Conservation (phyloP, 2,888 invertebrate species). For the Crioceris asparagi region DNA sequence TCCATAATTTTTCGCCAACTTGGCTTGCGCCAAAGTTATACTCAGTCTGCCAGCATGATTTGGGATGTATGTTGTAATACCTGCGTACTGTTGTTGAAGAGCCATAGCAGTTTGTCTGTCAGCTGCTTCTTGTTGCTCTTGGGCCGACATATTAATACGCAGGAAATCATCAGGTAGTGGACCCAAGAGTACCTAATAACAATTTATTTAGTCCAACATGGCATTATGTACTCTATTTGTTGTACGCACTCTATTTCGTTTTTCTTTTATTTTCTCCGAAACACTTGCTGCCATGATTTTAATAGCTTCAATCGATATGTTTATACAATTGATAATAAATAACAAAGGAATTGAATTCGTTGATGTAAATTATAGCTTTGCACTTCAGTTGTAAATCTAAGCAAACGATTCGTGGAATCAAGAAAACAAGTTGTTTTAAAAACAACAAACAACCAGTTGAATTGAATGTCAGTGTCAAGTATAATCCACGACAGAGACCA, state of each 20-base stretch:
- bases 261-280: conserved; percentile 35
- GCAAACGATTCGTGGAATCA: no score
- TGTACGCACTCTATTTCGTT: conserved; percentile 29
- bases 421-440: no score
- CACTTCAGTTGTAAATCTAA: no score
- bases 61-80: conserved; percentile 37
- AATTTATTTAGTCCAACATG: neutral
- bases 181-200: conserved; percentile 59
- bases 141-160: conserved; percentile 43
- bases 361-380: no score
- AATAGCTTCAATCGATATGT: no score
- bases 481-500: no score
- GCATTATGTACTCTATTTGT: neutral
- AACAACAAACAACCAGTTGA: no score
- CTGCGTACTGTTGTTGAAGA: conserved; percentile 54
- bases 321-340: no score
- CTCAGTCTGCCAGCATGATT: conserved; percentile 60
- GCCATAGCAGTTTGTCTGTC: conserved; percentile 71
- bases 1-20: conserved; percentile 89
- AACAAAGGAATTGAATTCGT: no score
- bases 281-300: conserved; percentile 34
- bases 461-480: no score
- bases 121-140: conserved; percentile 60
- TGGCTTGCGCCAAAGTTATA: conserved; percentile 83
- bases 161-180: conserved; percentile 72